Base-by-base conservation (phyloP, 2,888 invertebrate species). In the Agrochola lota region DNA sequence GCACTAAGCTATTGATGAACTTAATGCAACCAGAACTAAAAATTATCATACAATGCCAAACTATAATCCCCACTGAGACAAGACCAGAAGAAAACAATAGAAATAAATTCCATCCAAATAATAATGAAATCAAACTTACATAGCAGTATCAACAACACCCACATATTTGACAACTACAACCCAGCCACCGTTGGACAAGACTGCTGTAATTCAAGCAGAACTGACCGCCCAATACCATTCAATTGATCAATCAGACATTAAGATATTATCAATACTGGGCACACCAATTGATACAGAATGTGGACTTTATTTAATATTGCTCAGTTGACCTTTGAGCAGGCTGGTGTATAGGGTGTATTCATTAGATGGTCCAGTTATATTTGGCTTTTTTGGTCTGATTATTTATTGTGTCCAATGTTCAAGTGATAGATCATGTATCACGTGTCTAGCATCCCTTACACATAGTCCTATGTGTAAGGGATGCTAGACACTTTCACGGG, bases 271-370 rank as follows among this genome's bases (percentile, higher is more conserved):
- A 30, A 77, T 70, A 30, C 62, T 55, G 49, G 55, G 62, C 62
- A 71, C 70, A 77, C 69, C 84, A 87, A 83, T 85, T 87, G 83
- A 74, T 81, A 70, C 74, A 84, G 76, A 86, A 83, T 79, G 78
- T 78, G 70, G 71, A 43, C 63, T n/a, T 81, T 85, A 71, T 71
- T 85, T 26, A 57, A 67, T 78, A 77, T 26, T 43, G 46, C 12
- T 43, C 59, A n/a, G 64, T 83, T 88, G 83, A 87, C 80, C 87
- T 70, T 20, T 17, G 40, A 12, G 5, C 63, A 49, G 23, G 43
- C 40, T 59, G 43, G 63, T 71, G 46, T 73, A 71, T 15, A 71
- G 72, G 49, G 26, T 78, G 78, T 78, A 60, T 60, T 74, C 20
- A 63, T 72, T 55, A 55, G 17, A 35, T 40, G 40, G 20, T 67